Conservation (phyloP, 1,140 invertebrate genomes). For the Nephila pilipes region DNA sequence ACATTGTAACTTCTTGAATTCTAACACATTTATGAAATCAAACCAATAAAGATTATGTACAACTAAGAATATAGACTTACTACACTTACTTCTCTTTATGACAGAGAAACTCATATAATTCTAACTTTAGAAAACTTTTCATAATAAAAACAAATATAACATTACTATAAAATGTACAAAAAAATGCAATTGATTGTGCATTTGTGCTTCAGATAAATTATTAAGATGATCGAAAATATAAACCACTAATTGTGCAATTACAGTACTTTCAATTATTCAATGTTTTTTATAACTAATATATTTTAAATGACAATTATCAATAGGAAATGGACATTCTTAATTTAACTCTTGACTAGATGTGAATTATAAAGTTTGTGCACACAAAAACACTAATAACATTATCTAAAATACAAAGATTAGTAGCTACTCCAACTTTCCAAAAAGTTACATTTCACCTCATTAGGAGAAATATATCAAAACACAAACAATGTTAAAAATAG, state of each 20-base stretch:
- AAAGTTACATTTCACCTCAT: not conserved
- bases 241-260: not conserved
- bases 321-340: not conserved
- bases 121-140: no score
- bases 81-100: no score
- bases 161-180: no score
- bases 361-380: not conserved
- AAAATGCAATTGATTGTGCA: not conserved
- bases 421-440: not conserved
- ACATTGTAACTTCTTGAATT: no score
- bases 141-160: no score
- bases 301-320: not conserved
- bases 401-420: not conserved
- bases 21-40: no score
- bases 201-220: not conserved
- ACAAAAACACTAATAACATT: not conserved
- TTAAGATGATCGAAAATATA: not conserved
- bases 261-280: not conserved
- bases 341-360: constrained; percentile 26
- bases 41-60: no score
- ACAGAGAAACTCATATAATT: no score
- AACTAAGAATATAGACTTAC: no score
- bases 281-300: not conserved
- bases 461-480: not conserved
- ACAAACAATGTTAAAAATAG: not conserved